Conservation (phyloP, 2,888 invertebrate genomes). For the Melinaea menophilus region DNA sequence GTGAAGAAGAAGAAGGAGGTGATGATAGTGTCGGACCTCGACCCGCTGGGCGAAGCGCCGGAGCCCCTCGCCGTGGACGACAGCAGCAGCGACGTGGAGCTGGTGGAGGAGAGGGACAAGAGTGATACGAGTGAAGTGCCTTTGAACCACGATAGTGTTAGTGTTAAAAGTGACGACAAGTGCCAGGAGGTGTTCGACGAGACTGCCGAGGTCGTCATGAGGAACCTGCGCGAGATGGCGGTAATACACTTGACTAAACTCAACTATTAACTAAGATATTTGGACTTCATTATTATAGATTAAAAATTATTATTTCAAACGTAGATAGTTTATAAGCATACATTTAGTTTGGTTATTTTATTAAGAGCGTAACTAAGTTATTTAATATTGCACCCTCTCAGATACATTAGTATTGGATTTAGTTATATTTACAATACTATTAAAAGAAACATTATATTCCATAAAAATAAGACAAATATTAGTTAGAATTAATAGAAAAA, state of each 20-base stretch:
- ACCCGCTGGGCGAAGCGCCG: constrained; percentile 54
- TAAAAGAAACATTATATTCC: too few relatives aligned
- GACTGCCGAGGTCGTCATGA: constrained; percentile 44
- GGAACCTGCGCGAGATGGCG: constrained; percentile 59
- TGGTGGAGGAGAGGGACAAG: constrained; percentile 61
- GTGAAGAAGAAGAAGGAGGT: constrained; percentile 67
- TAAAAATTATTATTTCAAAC: too few relatives aligned
- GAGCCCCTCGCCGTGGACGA: constrained; percentile 66
- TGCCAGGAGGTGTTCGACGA: constrained; percentile 42
- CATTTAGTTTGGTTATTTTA: too few relatives aligned
- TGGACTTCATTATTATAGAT: too few relatives aligned
- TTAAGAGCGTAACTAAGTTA: too few relatives aligned
- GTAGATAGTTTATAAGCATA: too few relatives aligned
- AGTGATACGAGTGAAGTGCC: constrained; percentile 64
- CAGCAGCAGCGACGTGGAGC: constrained; percentile 73
- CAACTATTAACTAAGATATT: too few relatives aligned
- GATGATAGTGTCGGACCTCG: constrained; percentile 62
- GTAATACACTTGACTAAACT: neutral
- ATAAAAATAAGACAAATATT: too few relatives aligned
- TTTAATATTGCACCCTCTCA: too few relatives aligned
- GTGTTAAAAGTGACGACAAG: constrained; percentile 37
- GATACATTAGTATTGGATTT: too few relatives aligned
- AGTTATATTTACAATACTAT: too few relatives aligned
- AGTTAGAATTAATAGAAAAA: too few relatives aligned
- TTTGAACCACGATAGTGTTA: constrained; percentile 54